Evolutionary conservation across 1,140 invertebrate genomes (phyloP), one percentile per base, ranked within the genome.

Genomic region (Lanistes nyassanus): DNA sequence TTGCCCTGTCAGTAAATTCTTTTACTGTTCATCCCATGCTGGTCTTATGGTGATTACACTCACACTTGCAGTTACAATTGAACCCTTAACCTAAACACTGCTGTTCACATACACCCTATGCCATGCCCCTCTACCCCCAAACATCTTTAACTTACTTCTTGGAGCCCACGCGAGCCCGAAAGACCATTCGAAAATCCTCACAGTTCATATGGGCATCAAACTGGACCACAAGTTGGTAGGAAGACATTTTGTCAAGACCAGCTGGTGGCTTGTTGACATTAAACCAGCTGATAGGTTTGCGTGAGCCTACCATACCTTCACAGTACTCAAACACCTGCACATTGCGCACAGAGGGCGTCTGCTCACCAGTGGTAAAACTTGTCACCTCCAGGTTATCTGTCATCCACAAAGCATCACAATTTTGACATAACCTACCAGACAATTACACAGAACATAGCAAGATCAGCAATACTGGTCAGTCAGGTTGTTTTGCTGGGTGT

Each of bases 171-270:
- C 89, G 86, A 3, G 90, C 88, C 9, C 86, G 83, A 66, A 92
- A 89, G 34, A 91, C 87, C 90, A 92, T 91, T 36, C 88, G 86
- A 79, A 92, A 92, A 76, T 92, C 90, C 37, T 92, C 91, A 76
- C 89, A 90, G 58, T 90, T 85, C 31, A 91, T 83, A 5, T 86
- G 88, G 0, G 91, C 76, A 39, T 92, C 91, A 29, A 89, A 88
- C 81, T 92, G 90, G 36, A 92, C 77, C 11, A 90, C 90, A 16
- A 92, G 79, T 80, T 90, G 89, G 76, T 89, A 87, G 0, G 82
- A 82, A 16, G 82, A 82, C 78, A 84, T 80, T 53, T 82, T 83
- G 67, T 84, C 78, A 39, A 86, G 81, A 21, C 84, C 85, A 37
- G 76, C 78, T 4, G 86, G 86, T n/a, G 86, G 85, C 7, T 80